A percentile compares a stretch with the other conserved stretches of the same genome.
These are phyloP conservation scores for Pegoplata infirma DNA, from an alignment of 2,888 invertebrate species.

Conservation along the genomic window DNA sequence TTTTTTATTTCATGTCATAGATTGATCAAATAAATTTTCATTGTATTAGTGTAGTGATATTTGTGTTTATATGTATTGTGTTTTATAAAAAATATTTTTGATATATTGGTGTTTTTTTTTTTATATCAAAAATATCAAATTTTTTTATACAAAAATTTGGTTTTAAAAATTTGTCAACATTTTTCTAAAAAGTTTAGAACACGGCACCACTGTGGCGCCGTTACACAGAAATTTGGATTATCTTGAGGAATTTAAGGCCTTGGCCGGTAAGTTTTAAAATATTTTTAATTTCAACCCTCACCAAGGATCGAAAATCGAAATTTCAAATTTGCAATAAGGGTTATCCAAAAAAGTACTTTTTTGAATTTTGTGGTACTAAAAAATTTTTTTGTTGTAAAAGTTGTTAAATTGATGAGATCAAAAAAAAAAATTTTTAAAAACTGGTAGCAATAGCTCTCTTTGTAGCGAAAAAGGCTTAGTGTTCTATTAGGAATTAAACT, in stretches of 20 bases:
- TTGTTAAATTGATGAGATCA: too few species aligned
- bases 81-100: neutral
- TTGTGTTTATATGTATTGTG: neutral
- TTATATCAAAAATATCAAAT: too few species aligned
- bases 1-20: neutral
- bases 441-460: too few species aligned
- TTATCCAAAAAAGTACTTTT: too few species aligned
- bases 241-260: constrained; percentile 74
- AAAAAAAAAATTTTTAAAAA: too few species aligned
- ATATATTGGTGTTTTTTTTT: too few species aligned
- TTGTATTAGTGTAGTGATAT: neutral
- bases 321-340: too few species aligned
- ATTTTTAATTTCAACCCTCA: neutral
- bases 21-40: neutral
- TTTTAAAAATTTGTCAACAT: constrained; percentile 66
- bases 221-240: constrained; percentile 75
- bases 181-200: constrained; percentile 69
- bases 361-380: too few species aligned
- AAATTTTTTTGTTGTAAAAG: too few species aligned
- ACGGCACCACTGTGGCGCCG: constrained; percentile 75
- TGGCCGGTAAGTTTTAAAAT: constrained; percentile 69
- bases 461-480: too few species aligned
- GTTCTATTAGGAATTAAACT: too few species aligned
- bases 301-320: too few species aligned
- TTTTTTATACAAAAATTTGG: constrained; percentile 6